phyloP scores from a whole-genome alignment of 2,113 vertebrate species.

The Acrocephalus arundinaceus region DNA sequence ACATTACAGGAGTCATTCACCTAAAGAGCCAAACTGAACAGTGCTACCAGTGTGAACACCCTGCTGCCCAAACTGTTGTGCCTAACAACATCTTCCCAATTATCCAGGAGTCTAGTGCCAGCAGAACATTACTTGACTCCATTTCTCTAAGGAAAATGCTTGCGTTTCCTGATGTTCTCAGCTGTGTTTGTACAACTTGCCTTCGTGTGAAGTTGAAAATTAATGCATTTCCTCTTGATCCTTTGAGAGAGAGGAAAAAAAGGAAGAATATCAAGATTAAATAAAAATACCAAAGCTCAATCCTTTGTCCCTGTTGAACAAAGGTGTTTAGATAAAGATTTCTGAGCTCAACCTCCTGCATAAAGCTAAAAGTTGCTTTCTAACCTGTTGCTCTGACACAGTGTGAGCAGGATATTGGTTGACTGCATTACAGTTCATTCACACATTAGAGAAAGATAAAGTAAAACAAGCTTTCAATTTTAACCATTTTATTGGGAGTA shows the following conservation, averaged over 20 bases:
- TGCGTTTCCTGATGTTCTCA: slow-evolving; percentile 54
- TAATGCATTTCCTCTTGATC: slow-evolving; percentile 33
- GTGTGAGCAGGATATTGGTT: background rate
- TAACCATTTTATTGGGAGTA: background rate
- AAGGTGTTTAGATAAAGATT: slow-evolving; percentile 16
- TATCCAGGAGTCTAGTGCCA: background rate
- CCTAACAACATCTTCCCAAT: background rate
- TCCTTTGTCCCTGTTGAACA: background rate
- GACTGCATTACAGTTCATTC: background rate
- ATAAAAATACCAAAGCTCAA: background rate
- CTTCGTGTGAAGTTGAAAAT: slow-evolving; percentile 28
- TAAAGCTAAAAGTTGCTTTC: background rate
- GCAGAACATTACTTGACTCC: background rate
- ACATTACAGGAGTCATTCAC: background rate
- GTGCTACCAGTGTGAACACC: background rate
- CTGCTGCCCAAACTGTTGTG: slow-evolving; percentile 4
- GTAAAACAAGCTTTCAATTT: background rate
- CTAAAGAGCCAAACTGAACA: background rate
- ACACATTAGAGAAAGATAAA: background rate
- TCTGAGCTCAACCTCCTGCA: background rate
- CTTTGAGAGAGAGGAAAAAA: background rate
- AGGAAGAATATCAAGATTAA: slow-evolving; percentile 3
- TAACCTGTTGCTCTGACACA: background rate
- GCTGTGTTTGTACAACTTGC: slow-evolving; percentile 50
- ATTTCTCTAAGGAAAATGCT: slow-evolving; percentile 25